Conservation (phyloP, 2,888 invertebrate species). For the Rugalucina vietnamica region DNA sequence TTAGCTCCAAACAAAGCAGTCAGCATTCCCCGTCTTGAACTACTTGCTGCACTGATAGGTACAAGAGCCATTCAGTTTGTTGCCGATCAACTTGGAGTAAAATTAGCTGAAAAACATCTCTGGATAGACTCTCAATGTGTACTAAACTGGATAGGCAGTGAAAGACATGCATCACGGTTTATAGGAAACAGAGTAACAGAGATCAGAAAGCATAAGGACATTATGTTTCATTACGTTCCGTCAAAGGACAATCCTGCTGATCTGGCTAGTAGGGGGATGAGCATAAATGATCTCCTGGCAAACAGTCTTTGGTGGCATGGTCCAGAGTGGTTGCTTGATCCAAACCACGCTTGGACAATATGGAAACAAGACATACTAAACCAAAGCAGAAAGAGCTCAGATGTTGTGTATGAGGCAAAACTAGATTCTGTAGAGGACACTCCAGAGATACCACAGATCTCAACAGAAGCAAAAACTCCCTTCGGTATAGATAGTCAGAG, state of each 20-base stretch:
- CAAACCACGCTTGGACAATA: not conserved
- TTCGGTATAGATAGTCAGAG: too few relatives aligned
- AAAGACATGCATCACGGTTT: not conserved
- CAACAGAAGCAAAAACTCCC: too few relatives aligned
- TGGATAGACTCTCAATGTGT: not conserved
- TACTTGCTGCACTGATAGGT: not conserved
- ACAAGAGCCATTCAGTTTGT: conserved; percentile 5
- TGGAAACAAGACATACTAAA: not conserved
- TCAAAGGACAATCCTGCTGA: conserved; percentile 6
- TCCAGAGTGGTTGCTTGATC: not conserved
- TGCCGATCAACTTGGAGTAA: not conserved
- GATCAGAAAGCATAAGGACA: not conserved
- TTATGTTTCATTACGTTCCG: not conserved
- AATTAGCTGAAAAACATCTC: not conserved
- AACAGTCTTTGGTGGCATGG: not conserved
- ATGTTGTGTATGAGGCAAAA: too few relatives aligned
- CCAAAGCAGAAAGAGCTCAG: not conserved
- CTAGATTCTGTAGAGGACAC: too few relatives aligned
- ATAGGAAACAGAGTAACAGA: not conserved
- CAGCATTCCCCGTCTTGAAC: not conserved
- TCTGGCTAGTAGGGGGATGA: not conserved
- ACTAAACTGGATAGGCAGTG: not conserved
- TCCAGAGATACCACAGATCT: too few relatives aligned
- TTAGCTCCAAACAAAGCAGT: not conserved
- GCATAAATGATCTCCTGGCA: not conserved